Evolutionary conservation across 2,797 vertebrate genomes (phyloP).

Genomic region (Gastrophryne carolinensis): DNA sequence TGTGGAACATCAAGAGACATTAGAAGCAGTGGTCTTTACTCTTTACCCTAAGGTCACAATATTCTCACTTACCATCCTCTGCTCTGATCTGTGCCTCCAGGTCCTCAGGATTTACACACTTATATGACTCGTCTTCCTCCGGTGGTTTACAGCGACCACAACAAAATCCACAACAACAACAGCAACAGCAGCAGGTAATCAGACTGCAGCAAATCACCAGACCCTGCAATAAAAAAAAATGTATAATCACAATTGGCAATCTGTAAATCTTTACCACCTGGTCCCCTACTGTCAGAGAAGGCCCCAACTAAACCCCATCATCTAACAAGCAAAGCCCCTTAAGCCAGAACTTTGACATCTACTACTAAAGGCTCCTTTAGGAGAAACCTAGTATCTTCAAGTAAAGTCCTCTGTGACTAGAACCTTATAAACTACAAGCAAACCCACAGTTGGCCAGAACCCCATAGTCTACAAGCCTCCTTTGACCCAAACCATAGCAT

Average conservation of each 20-base stretch:
- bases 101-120: conserved; percentile 81
- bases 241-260: too few relatives aligned
- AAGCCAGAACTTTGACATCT: not conserved
- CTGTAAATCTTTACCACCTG: too few relatives aligned
- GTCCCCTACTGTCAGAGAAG: not conserved
- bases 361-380: not conserved
- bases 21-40: too few relatives aligned
- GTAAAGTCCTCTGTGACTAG: too few relatives aligned
- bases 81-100: conserved; percentile 81
- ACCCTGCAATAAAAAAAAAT: conserved; percentile 65
- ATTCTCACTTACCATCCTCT: conserved; percentile 69
- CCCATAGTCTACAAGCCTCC: too few relatives aligned
- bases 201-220: conserved; percentile 75
- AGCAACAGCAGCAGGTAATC: conserved; percentile 86
- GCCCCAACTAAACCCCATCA: not conserved
- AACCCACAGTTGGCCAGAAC: too few relatives aligned
- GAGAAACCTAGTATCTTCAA: not conserved
- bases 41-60: too few relatives aligned
- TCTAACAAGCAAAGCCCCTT: not conserved
- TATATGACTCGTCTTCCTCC: conserved; percentile 74
- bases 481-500: too few relatives aligned
- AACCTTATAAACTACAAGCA: too few relatives aligned
- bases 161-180: conserved; percentile 90
- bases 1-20: not conserved
- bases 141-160: conserved; percentile 81